A percentile compares a stretch with the other conserved stretches of the same genome.
Evolutionary conservation across 1,140 invertebrate species (phyloP).

Genomic region (Orussus abietinus): DNA sequence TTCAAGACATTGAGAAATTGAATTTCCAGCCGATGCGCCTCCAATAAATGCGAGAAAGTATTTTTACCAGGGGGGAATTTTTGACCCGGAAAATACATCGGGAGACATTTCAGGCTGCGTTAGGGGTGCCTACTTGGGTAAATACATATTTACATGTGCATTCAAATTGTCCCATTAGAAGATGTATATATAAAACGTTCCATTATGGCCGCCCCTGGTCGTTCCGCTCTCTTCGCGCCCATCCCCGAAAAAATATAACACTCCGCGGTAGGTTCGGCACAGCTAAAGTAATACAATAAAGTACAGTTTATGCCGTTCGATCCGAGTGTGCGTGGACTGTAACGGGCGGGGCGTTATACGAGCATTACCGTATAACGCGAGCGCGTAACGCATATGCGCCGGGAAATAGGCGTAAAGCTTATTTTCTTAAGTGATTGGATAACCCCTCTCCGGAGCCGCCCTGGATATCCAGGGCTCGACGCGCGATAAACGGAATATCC

Average conservation of each 20-base stretch:
- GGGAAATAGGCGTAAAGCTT: conserved; percentile 28
- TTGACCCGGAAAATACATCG: too few species aligned
- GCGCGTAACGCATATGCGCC: conserved; percentile 21
- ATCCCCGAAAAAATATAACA: conserved; percentile 25
- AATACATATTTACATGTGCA: too few species aligned
- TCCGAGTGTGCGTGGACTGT: conserved; percentile 25
- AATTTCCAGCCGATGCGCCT: too few species aligned
- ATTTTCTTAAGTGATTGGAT: conserved; percentile 38
- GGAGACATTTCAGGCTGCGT: too few species aligned
- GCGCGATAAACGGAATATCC: too few species aligned
- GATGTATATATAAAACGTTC: too few species aligned
- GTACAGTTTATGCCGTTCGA: conserved; percentile 36
- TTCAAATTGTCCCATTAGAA: conserved; percentile 3
- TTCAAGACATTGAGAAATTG: too few species aligned
- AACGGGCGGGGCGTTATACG: conserved; percentile 17
- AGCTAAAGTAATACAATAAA: conserved; percentile 36
- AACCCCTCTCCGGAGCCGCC: conserved; percentile 21
- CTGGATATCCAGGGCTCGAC: too few species aligned
- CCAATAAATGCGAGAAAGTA: too few species aligned
- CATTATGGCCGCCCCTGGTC: too few species aligned
- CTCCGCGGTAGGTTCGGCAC: conserved; percentile 20
- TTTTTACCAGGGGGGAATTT: too few species aligned
- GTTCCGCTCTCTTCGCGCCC: conserved; percentile 5
- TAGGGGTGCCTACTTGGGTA: too few species aligned
- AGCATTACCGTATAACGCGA: conserved; percentile 12